Percentiles rank a stretch among this genome's conserved stretches.
These are phyloP conservation scores for Meloidogyne floridensis DNA, from an alignment of 1,140 invertebrate species.

Conservation along the genomic window DNA sequence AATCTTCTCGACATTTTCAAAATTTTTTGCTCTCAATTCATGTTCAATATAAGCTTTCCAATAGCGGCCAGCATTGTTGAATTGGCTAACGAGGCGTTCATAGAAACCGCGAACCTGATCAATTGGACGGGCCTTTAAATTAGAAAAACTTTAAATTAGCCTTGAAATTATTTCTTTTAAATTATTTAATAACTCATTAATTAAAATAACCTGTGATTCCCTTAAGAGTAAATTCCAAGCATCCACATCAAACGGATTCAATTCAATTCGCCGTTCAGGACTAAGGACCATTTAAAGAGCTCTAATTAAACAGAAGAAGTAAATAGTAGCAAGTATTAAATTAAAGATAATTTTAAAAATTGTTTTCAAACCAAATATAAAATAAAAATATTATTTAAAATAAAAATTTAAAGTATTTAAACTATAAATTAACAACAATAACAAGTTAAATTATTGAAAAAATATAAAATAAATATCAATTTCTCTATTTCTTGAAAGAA, in stretches of 20 bases:
- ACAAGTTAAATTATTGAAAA: not conserved
- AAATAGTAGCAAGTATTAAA: not conserved
- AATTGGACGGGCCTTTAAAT: constrained; percentile 84
- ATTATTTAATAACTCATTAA: not conserved
- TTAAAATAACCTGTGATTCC: constrained; percentile 45
- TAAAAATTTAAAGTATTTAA: constrained; percentile 4
- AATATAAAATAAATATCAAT: not conserved
- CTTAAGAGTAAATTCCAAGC: constrained; percentile 54
- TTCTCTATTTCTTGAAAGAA: constrained; percentile 25
- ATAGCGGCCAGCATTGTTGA: constrained; percentile 91
- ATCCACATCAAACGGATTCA: constrained; percentile 54
- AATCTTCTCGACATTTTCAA: constrained; percentile 86
- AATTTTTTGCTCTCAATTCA: constrained; percentile 89
- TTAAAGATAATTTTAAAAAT: not conserved
- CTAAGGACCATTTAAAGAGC: constrained; percentile 23
- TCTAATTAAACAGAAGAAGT: not conserved
- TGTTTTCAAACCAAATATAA: not conserved
- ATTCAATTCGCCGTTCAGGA: constrained; percentile 51
- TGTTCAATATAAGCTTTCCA: constrained; percentile 99
- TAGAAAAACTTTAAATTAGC: constrained; percentile 55
- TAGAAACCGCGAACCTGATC: constrained; percentile 87
- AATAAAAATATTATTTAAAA: not conserved
- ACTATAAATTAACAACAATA: constrained; percentile 7
- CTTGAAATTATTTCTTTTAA: not conserved
- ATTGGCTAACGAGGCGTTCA: constrained; percentile 87